These are phyloP conservation scores for Ceraclea dissimilis DNA, from an alignment of 2,888 invertebrate species.

Conservation along the genomic window DNA sequence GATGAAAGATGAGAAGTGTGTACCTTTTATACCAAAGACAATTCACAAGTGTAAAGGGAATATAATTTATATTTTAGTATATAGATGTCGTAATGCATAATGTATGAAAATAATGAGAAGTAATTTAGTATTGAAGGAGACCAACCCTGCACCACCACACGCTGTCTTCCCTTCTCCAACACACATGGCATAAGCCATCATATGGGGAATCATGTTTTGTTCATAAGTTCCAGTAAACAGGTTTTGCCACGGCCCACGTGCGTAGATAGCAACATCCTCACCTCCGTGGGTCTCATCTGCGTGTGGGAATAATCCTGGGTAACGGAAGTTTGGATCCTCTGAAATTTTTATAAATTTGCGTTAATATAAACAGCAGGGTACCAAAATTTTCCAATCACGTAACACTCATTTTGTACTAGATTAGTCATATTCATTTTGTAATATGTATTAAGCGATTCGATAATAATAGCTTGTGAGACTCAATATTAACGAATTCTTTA, in stretches of 20 bases:
- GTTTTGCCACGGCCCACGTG: constrained; percentile 63
- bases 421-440: too few relatives aligned
- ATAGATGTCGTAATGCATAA: not conserved
- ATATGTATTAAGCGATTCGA: too few relatives aligned
- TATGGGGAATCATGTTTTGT: constrained; percentile 69
- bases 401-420: too few relatives aligned
- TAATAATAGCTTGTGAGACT: too few relatives aligned
- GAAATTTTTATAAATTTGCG: constrained; percentile 1
- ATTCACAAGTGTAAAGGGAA: too few relatives aligned
- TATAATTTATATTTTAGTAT: not conserved
- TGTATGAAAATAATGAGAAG: not conserved
- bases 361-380: too few relatives aligned
- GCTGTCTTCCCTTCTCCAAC: constrained; percentile 31
- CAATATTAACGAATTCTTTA: too few relatives aligned
- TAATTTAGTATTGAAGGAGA: not conserved
- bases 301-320: constrained; percentile 51
- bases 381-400: too few relatives aligned
- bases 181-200: constrained; percentile 64
- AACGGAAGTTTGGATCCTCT: constrained; percentile 29
- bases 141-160: not conserved
- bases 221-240: constrained; percentile 69
- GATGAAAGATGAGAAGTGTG: too few relatives aligned
- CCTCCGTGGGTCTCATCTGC: constrained; percentile 63
- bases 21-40: too few relatives aligned
- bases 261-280: constrained; percentile 71